Percentiles rank a stretch among this genome's conserved stretches.
These are phyloP conservation scores for Drosophila baimaii DNA, from an alignment of 1,140 invertebrate species.

Conservation along the genomic window DNA sequence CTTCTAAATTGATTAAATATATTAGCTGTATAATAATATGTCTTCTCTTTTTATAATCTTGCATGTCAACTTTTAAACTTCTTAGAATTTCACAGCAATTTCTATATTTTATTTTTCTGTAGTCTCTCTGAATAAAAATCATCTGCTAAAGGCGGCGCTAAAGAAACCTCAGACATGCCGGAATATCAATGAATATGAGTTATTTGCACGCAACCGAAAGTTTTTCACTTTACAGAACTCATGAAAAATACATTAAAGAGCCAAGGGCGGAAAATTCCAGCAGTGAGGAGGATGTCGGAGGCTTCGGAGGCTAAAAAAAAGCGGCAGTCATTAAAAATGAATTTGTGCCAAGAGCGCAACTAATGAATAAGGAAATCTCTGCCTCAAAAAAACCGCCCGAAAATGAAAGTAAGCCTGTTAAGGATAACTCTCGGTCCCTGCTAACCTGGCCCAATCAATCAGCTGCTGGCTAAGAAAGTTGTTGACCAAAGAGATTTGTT, in stretches of 20 bases:
- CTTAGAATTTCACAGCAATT: background rate
- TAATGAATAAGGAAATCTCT: conserved; percentile 78
- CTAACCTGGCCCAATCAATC: conserved; percentile 48
- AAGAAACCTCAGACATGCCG: conserved; percentile 31
- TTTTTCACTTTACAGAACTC: conserved; percentile 77
- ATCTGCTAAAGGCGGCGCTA: conserved; percentile 19
- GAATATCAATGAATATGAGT: conserved; percentile 81
- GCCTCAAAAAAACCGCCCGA: conserved; percentile 15
- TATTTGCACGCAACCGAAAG: conserved; percentile 74
- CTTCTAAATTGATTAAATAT: background rate
- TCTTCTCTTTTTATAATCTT: background rate
- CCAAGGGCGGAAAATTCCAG: conserved; percentile 22
- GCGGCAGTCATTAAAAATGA: conserved; percentile 75
- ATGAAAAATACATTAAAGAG: conserved; percentile 82
- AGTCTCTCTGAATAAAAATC: conserved; percentile 18
- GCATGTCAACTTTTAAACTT: background rate
- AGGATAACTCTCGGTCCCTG: conserved; percentile 4
- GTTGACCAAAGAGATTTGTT: conserved; percentile 55
- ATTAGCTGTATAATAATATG: background rate
- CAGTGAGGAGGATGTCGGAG: background rate
- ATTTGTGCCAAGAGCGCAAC: conserved; percentile 78
- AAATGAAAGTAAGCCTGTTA: conserved; percentile 28
- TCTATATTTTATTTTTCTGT: background rate
- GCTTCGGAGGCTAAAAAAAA: conserved; percentile 41
- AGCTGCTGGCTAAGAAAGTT: conserved; percentile 31